phyloP scores from a whole-genome alignment of 2,113 vertebrate genomes.

The Ardeotis arabs region DNA sequence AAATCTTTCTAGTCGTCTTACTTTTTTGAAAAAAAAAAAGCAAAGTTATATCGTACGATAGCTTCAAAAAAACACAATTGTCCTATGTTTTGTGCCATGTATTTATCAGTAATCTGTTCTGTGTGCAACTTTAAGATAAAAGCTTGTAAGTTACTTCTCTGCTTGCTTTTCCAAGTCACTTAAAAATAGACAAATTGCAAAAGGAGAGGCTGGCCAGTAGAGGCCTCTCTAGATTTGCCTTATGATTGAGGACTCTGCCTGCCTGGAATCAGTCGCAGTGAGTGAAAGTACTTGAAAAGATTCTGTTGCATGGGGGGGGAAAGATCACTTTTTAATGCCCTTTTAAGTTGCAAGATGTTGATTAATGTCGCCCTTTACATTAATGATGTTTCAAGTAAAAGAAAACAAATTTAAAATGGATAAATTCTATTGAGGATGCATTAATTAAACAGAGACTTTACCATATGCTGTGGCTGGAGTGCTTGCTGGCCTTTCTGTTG shows the following conservation, averaged over 20 bases:
- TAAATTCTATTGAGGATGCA: constrained; percentile 86
- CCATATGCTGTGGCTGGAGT: constrained; percentile 82
- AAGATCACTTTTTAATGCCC: constrained; percentile 85
- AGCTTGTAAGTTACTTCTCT: constrained; percentile 5
- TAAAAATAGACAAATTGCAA: constrained; percentile 53
- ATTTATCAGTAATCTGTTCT: constrained; percentile 35
- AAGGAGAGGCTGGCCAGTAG: constrained; percentile 83
- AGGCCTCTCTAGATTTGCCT: constrained; percentile 95
- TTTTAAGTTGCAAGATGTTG: constrained; percentile 85
- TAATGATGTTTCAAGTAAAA: constrained; percentile 87
- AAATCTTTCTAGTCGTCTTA: constrained; percentile 52
- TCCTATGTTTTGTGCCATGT: neutral
- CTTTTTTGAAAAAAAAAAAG: neutral
- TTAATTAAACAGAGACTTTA: constrained; percentile 84
- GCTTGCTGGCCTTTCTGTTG: constrained; percentile 85
- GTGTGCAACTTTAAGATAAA: constrained; percentile 57
- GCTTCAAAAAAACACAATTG: constrained; percentile 45
- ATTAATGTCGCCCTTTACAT: constrained; percentile 89
- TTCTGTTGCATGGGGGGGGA: constrained; percentile 65
- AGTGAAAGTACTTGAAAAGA: constrained; percentile 81
- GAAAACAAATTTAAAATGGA: constrained; percentile 90
- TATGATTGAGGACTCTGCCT: constrained; percentile 48
- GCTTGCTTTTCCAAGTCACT: constrained; percentile 5
- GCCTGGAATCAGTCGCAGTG: constrained; percentile 36
- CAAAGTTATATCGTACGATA: neutral